Evolutionary conservation across 2,113 vertebrate species (phyloP).

Genomic region (Microcebus ravelobensis): DNA sequence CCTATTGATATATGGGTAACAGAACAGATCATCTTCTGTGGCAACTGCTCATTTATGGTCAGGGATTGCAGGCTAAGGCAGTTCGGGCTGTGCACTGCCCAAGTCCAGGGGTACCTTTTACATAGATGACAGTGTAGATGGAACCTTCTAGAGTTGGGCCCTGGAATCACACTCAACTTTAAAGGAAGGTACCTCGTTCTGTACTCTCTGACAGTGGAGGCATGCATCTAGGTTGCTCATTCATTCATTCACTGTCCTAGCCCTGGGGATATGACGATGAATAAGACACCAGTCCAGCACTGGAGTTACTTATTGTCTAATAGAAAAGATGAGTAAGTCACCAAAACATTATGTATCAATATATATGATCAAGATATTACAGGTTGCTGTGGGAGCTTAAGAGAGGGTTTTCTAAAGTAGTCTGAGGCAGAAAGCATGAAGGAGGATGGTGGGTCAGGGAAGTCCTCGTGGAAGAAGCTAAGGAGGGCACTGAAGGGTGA

Average conservation of each 20-base stretch:
- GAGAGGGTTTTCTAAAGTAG: not conserved
- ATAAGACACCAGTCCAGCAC: not conserved
- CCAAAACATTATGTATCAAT: not conserved
- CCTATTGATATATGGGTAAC: accelerated
- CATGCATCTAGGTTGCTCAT: not conserved
- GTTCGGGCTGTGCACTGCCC: not conserved
- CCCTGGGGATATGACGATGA: not conserved
- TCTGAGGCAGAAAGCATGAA: not conserved
- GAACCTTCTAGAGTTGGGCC: not conserved
- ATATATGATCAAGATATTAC: too few relatives aligned
- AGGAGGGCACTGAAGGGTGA: not conserved
- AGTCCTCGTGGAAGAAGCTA: not conserved
- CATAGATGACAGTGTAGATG: not conserved
- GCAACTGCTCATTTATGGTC: not conserved
- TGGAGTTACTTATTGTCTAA: not conserved
- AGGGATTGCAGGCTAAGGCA: not conserved
- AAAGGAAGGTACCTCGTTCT: not conserved
- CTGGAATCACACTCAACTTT: not conserved
- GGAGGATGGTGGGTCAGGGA: not conserved
- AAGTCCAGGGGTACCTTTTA: not conserved
- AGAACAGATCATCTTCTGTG: not conserved
- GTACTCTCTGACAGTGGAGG: not conserved
- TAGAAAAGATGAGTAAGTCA: not conserved
- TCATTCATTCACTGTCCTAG: not conserved
- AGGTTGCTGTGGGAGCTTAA: not conserved